Conservation (phyloP, 92 coral and sea anemone species). For the Phymanthus crucifer region DNA sequence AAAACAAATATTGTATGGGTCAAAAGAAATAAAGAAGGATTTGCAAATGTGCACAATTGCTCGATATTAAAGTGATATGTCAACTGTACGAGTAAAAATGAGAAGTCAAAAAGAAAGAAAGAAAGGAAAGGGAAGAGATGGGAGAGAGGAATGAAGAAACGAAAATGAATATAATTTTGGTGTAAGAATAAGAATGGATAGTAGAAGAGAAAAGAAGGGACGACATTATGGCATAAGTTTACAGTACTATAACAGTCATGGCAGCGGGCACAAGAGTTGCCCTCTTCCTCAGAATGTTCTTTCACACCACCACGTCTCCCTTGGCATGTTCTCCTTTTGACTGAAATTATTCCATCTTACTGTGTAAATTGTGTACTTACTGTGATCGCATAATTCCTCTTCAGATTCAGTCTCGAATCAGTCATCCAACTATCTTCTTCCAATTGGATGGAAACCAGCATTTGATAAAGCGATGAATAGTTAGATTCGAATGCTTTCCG, state of each 20-base stretch:
- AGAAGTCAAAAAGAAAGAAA: neutral
- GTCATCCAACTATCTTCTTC: constrained; percentile 31
- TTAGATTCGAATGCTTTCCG: constrained; percentile 50
- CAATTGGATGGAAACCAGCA: constrained; percentile 21
- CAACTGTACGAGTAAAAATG: neutral
- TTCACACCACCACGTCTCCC: too few species aligned
- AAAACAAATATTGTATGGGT: too few species aligned
- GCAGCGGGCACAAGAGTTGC: too few species aligned
- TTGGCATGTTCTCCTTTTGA: too few species aligned
- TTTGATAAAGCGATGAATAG: constrained; percentile 20
- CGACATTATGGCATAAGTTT: neutral
- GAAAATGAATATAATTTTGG: neutral
- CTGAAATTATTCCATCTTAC: too few species aligned
- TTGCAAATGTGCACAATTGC: too few species aligned
- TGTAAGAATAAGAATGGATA: neutral
- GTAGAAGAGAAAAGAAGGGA: neutral
- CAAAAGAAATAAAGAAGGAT: too few species aligned
- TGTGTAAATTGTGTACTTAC: neutral
- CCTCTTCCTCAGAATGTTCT: too few species aligned
- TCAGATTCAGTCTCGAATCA: neutral
- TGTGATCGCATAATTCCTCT: constrained; percentile 14
- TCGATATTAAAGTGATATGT: too few species aligned
- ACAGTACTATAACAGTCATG: too few species aligned
- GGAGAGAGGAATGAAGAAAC: neutral
- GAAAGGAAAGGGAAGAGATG: neutral